Conservation (phyloP, 2,797 vertebrate species). For the Chrysolophus pictus region DNA sequence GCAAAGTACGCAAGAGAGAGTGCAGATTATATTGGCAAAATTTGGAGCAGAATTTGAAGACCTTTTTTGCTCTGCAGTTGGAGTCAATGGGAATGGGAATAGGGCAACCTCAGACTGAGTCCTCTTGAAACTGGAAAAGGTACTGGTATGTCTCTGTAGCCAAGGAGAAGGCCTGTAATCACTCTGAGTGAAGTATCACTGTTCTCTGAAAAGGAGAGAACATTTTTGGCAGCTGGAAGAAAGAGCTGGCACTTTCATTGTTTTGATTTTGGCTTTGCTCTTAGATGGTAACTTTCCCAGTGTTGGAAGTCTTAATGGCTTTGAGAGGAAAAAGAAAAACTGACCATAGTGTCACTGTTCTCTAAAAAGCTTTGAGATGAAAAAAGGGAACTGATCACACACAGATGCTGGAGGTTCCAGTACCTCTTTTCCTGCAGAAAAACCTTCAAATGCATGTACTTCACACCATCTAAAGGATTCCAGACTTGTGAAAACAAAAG, state of each 20-base stretch:
- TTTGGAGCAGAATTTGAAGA: neutral
- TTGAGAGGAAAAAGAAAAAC: neutral
- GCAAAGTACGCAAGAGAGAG: neutral
- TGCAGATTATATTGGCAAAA: neutral
- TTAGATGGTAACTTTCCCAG: neutral
- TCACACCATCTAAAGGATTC: neutral
- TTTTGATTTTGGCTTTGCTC: neutral
- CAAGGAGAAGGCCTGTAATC: neutral
- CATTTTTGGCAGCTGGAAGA: neutral
- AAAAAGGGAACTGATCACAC: neutral
- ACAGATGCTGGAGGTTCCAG: neutral
- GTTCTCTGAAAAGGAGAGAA: neutral
- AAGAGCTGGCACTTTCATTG: neutral
- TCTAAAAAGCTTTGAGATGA: neutral
- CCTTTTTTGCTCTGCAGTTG: neutral
- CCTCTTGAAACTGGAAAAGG: neutral
- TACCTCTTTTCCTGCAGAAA: neutral
- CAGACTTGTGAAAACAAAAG: neutral
- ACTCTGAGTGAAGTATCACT: neutral
- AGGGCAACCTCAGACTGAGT: neutral
- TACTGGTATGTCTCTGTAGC: neutral
- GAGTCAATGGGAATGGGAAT: neutral
- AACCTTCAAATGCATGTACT: rapidly evolving
- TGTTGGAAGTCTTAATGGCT: neutral
- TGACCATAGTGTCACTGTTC: neutral